Conservation (phyloP, 2,113 vertebrate species). For the Periophthalmus modestus region DNA sequence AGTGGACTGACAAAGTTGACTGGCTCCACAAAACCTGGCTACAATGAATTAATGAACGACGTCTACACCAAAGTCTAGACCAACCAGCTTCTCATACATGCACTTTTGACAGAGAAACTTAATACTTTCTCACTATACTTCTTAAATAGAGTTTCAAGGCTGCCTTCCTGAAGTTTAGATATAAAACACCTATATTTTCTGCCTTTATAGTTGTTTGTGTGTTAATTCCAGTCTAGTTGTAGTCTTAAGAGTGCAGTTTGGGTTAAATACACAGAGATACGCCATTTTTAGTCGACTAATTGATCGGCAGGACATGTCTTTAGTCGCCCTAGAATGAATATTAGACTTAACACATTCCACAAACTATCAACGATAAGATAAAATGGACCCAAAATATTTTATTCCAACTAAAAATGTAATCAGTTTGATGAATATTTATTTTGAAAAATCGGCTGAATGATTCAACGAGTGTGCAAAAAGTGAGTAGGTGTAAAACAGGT, state of each 20-base stretch:
- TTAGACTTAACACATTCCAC: not conserved
- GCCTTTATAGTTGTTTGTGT: too few relatives aligned
- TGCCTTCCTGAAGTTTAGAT: not conserved
- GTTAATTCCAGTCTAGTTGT: too few relatives aligned
- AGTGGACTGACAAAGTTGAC: not conserved
- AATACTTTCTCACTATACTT: not conserved
- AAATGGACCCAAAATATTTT: too few relatives aligned
- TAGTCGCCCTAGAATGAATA: not conserved
- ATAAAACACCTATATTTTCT: too few relatives aligned
- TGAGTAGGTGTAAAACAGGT: too few relatives aligned
- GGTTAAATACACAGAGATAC: too few relatives aligned
- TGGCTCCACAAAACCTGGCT: conserved; percentile 6
- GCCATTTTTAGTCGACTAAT: too few relatives aligned
- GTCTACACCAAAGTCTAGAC: not conserved
- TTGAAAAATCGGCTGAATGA: not conserved
- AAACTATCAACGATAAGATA: not conserved
- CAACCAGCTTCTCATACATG: not conserved
- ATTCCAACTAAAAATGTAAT: too few relatives aligned
- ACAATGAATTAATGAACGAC: not conserved
- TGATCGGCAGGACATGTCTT: too few relatives aligned
- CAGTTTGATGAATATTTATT: too few relatives aligned
- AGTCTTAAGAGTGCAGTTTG: too few relatives aligned
- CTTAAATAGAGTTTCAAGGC: not conserved
- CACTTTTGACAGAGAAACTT: not conserved
- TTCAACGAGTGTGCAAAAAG: not conserved